These are phyloP conservation scores for Paragorgia papillata DNA, from an alignment of 92 coral and sea anemone genomes.

Conservation along the genomic window DNA sequence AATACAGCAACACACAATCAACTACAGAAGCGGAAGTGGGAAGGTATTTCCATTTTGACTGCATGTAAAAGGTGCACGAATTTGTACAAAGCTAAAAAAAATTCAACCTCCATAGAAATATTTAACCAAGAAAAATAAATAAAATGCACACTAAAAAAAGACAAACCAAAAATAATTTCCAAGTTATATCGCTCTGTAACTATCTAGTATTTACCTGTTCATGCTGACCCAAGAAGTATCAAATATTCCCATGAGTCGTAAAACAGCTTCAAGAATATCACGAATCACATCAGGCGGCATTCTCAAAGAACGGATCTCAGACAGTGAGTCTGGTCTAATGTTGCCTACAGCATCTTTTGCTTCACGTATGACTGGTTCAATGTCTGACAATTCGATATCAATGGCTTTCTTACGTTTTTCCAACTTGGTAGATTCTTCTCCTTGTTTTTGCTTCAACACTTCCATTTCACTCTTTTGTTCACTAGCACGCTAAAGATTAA, in stretches of 20 bases:
- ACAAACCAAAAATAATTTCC: no score
- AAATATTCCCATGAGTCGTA: conserved; percentile 97
- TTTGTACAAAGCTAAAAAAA: no score
- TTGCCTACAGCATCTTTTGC: conserved; percentile 98
- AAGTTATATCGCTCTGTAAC: no score
- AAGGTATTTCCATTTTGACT: no score
- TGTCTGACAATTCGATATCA: conserved; percentile 96
- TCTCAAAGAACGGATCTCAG: conserved; percentile 97
- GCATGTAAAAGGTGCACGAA: no score
- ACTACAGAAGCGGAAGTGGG: no score
- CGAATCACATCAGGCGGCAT: conserved; percentile 99
- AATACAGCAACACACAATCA: no score
- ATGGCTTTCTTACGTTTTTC: conserved; percentile 98
- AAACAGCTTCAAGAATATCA: conserved; percentile 96
- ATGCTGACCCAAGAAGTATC: conserved; percentile 99
- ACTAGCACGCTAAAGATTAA: conserved; percentile 79
- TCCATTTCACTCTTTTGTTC: conserved; percentile 99
- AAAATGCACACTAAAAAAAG: no score
- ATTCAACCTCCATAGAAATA: no score
- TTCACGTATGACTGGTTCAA: conserved; percentile 95
- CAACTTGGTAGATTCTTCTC: conserved; percentile 90
- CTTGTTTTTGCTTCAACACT: conserved; percentile 96
- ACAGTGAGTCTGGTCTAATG: conserved; percentile 94
- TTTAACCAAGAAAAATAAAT: no score
- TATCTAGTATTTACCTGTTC: conserved; percentile 99